phyloP scores from a whole-genome alignment of 1,140 invertebrate genomes.

The Cecropterus lyciades region DNA sequence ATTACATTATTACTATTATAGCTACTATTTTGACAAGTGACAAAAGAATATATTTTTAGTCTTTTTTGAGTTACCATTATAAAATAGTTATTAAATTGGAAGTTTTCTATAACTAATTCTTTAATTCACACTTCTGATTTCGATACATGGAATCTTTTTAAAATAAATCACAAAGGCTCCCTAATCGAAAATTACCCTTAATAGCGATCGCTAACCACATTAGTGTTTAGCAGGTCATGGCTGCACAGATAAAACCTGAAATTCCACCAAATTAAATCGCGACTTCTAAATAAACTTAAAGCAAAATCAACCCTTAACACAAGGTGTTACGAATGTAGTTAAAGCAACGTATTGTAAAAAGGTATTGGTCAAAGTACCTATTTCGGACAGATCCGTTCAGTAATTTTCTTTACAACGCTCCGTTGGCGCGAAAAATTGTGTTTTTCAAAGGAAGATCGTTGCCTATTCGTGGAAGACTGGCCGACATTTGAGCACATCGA shows the following conservation, averaged over 20 bases:
- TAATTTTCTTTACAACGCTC: constrained; percentile 77
- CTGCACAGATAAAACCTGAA: constrained; percentile 60
- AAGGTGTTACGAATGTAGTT: constrained; percentile 27
- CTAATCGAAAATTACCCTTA: constrained; percentile 60
- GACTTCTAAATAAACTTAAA: constrained; percentile 26
- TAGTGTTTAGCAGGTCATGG: constrained; percentile 68
- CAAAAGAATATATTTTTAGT: too few relatives aligned
- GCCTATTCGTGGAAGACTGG: constrained; percentile 51
- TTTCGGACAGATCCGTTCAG: constrained; percentile 60
- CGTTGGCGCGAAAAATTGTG: constrained; percentile 76
- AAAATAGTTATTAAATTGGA: too few relatives aligned
- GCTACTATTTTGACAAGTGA: too few relatives aligned
- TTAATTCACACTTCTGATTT: too few relatives aligned
- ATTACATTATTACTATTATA: too few relatives aligned
- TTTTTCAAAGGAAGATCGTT: constrained; percentile 66
- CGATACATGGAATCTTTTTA: not conserved
- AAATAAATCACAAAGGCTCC: constrained; percentile 33
- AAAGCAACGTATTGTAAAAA: constrained; percentile 39
- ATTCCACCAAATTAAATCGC: constrained; percentile 48
- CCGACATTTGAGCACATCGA: constrained; percentile 35
- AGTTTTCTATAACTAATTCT: too few relatives aligned
- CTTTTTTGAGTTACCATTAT: too few relatives aligned
- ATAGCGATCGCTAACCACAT: constrained; percentile 57
- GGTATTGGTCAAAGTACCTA: constrained; percentile 50
- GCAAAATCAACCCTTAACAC: constrained; percentile 47